Evolutionary conservation across 2,888 invertebrate genomes (phyloP), one percentile per base, ranked within the genome.

Genomic region (Erebia ligea): DNA sequence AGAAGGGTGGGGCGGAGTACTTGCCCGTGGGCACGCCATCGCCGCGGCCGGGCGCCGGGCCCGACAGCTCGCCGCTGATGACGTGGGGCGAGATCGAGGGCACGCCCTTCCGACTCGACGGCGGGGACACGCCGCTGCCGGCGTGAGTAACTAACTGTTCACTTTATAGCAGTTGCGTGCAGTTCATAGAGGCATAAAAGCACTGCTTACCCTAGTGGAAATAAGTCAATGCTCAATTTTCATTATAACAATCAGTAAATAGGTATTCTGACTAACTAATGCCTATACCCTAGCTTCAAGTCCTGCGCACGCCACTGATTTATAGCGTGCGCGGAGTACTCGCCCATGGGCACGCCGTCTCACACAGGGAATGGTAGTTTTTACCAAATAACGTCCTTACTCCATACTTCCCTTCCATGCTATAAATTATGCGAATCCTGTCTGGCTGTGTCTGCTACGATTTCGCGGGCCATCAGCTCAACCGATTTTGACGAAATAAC

Each of bases 11-110:
- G 13, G 91, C 74, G 0, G 78, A 80, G 73, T 88, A 88, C 84
- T 94, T 95, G 77, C 95, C 98, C 79, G 95, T 99, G 34, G 95
- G 95, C 68, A 97, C 98, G 0, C 99, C 99, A 0, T 98, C 98
- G 0, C 99, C 99, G 1, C 95, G 96, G 56, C 99, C 99, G 0
- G 97, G 96, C n/a, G 95, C 95, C 67, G 92, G 86, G 0, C 92
- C 94, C 2, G 96, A 96, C 74, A 97, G 96, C 75, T 98, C 98
- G 40, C 99, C 99, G 1, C 93, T 99, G 73, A 99, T 99, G 99
- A 99, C 99, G 0, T 99, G 99, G 99, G 99, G 99, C 77, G 97
- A 98, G 92, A 98, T 99, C 70, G 99, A 99, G 85, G 98, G 99
- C 21, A 99, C 99, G 0, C 99, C 99, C 1, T 99, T 99, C 84